Evolutionary conservation across 2,113 vertebrate species (phyloP).

Genomic region (Pelecanus crispus): DNA sequence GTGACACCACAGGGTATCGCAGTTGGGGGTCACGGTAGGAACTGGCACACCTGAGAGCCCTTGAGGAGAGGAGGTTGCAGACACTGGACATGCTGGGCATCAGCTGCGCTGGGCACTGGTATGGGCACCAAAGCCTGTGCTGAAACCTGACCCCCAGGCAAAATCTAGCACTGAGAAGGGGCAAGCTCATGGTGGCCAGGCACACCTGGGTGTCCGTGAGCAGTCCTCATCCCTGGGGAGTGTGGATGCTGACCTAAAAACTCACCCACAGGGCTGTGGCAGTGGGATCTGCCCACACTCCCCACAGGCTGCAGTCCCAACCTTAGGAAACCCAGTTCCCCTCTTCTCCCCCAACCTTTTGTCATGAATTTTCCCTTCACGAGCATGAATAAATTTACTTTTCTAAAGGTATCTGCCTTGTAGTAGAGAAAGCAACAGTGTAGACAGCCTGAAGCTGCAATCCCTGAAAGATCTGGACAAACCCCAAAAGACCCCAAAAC

Average conservation of each 20-base stretch:
- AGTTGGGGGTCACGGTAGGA: rapidly evolving
- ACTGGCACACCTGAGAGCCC: neutral
- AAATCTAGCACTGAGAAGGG: neutral
- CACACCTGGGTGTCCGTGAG: neutral
- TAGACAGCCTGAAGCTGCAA: neutral
- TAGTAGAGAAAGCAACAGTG: neutral
- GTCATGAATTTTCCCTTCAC: neutral
- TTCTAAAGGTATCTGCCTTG: neutral
- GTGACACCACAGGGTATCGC: neutral
- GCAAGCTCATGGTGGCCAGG: rapidly evolving
- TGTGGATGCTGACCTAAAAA: rapidly evolving
- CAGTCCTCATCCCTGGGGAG: neutral
- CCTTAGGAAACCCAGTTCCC: neutral
- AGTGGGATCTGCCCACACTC: neutral
- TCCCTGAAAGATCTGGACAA: neutral
- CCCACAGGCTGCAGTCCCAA: neutral
- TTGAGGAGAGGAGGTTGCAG: neutral
- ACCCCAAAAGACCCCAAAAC: neutral
- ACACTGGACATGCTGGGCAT: rapidly evolving
- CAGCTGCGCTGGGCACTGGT: neutral
- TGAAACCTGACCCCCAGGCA: neutral
- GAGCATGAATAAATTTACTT: neutral
- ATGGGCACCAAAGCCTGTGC: neutral
- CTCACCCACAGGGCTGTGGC: rapidly evolving
- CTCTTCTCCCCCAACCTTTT: neutral